phyloP scores from a whole-genome alignment of 2,113 vertebrate genomes.

The Pongo abelii region DNA sequence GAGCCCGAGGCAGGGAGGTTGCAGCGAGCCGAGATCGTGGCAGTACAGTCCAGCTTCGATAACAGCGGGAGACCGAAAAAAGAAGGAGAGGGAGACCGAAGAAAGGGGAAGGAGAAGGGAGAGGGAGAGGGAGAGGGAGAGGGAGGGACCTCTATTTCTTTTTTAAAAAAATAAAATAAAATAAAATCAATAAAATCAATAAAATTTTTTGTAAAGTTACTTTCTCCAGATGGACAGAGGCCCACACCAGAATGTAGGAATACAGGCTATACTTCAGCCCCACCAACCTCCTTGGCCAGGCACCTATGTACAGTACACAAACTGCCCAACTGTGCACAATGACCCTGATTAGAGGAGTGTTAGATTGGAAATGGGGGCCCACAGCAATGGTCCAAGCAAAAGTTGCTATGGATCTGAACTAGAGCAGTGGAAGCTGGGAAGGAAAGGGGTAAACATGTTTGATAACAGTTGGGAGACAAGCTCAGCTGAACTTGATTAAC shows the following conservation, averaged over 20 bases:
- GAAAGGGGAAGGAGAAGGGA: too few species aligned
- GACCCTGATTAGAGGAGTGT: background rate
- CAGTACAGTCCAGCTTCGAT: too few species aligned
- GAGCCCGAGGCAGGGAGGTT: too few species aligned
- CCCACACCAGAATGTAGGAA: background rate
- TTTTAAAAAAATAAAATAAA: too few species aligned
- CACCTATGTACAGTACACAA: background rate
- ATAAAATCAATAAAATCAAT: too few species aligned
- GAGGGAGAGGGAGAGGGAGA: too few species aligned
- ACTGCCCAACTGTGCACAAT: background rate
- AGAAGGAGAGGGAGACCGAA: too few species aligned
- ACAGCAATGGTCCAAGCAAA: background rate
- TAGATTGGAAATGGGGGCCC: background rate
- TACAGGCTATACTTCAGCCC: background rate
- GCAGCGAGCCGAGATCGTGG: too few species aligned
- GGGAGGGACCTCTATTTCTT: too few species aligned
- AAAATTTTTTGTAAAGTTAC: background rate
- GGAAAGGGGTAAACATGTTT: background rate
- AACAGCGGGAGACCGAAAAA: too few species aligned
- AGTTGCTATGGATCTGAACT: background rate
- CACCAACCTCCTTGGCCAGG: background rate
- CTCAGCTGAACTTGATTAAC: background rate
- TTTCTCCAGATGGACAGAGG: slow-evolving; percentile 11
- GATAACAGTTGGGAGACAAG: background rate
- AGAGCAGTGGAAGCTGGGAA: background rate